Evolutionary conservation across 1,140 invertebrate genomes (phyloP), one percentile per base, ranked within the genome.

Genomic region (Phymorhynchus buccinoides): DNA sequence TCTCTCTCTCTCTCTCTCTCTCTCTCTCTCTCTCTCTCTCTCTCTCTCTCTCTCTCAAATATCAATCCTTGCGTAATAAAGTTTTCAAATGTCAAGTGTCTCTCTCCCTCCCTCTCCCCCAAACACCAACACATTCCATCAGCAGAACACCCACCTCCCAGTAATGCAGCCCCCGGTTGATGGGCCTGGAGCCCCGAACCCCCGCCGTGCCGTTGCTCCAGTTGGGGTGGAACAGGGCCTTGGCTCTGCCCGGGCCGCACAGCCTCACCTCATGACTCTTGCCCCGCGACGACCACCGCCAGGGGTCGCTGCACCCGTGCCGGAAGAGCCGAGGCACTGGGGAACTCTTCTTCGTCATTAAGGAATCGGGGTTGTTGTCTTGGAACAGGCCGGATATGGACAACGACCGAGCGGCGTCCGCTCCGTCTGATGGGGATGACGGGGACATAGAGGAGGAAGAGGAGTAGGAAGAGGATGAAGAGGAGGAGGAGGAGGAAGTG

Each of bases 151-250:
- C 27, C 18, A 83, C 81, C 62, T 96, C 96, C 96, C 96, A 96
- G 90, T 96, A 96, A 90, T 95, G 95, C 1, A 95, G 95, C 4
- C 90, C 91, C 88, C 95, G 94, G 89, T 96, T 96, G 0, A 96
- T 92, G 1, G 95, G 90, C 16, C 94, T 91, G 27, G 95, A 95
- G 7, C 96, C 96, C 66, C 95, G 93, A 0, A 96, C 95, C 1
- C 94, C 96, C 0, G 96, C 96, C 0, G 96, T 96, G 48, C 96
- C 96, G 87, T 95, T 96, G 89, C 95, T 96, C 96, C 96, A 96
- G 88, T 96, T 95, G 0, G 96, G 96, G 92, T 96, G 96, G 89
- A 96, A 96, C 90, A 83, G 27, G 22, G 90, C 92, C 16, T 90
- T 92, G 85, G 87, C 73, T 30, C 82, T 94, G 94, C 27, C 95